A percentile compares a stretch with the other conserved stretches of the same genome.
These are phyloP conservation scores for Drosophila dives DNA, from an alignment of 2,888 invertebrate species.

Conservation along the genomic window DNA sequence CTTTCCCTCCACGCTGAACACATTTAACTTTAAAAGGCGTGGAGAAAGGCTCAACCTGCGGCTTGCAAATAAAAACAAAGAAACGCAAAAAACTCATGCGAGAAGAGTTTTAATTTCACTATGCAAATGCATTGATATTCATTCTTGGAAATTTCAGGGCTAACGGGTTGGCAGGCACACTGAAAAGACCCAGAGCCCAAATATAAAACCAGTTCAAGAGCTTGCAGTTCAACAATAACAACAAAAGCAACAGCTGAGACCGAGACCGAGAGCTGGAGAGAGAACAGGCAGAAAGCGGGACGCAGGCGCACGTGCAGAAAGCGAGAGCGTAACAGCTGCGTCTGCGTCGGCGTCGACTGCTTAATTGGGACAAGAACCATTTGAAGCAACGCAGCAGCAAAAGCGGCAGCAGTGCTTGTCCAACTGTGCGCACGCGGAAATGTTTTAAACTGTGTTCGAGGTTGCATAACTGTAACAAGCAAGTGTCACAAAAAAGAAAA, in stretches of 20 bases:
- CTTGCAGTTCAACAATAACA: slow-evolving; percentile 46
- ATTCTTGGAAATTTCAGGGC: slow-evolving; percentile 73
- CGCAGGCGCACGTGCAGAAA: slow-evolving; percentile 68
- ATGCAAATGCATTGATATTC: slow-evolving; percentile 61
- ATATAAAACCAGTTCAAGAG: slow-evolving; percentile 66
- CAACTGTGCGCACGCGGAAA: slow-evolving; percentile 57
- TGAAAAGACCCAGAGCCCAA: slow-evolving; percentile 33
- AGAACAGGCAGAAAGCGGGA: slow-evolving; percentile 36
- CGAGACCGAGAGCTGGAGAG: slow-evolving; percentile 17
- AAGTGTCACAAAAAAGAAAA: slow-evolving; percentile 21
- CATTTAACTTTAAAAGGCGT: slow-evolving; percentile 13
- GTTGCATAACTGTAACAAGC: slow-evolving; percentile 53
- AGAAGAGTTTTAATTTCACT: slow-evolving; percentile 51
- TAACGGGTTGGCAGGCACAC: slow-evolving; percentile 55
- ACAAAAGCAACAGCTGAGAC: slow-evolving; percentile 19
- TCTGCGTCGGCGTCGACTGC: slow-evolving; percentile 21
- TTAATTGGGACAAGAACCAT: slow-evolving; percentile 68
- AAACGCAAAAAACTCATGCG: not conserved
- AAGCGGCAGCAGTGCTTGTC: slow-evolving; percentile 21
- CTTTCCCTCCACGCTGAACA: not conserved
- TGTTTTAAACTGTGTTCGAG: slow-evolving; percentile 32
- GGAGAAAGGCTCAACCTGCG: slow-evolving; percentile 67
- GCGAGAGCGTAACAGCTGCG: slow-evolving; percentile 43
- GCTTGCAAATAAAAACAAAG: slow-evolving; percentile 24
- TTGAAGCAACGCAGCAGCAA: slow-evolving; percentile 15